These are phyloP conservation scores for Cartodere bifasciata DNA, from an alignment of 2,888 invertebrate genomes.

Conservation along the genomic window DNA sequence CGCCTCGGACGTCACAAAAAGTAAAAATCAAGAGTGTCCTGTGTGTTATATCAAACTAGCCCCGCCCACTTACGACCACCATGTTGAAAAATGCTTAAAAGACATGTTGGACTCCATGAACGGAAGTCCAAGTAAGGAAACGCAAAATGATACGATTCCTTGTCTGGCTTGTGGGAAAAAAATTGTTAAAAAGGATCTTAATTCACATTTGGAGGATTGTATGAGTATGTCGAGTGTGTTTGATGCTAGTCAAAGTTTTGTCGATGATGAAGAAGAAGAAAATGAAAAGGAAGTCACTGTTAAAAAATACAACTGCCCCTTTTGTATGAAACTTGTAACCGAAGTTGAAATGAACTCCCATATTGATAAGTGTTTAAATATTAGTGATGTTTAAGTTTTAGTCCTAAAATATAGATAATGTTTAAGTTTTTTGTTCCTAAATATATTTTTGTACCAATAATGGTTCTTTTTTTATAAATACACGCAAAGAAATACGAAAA, in stretches of 20 bases:
- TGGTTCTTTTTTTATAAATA: too few species aligned
- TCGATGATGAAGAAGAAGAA: conserved; percentile 26
- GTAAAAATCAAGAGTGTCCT: conserved; percentile 33
- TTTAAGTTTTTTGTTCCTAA: too few species aligned
- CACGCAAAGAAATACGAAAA: too few species aligned
- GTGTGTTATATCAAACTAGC: conserved; percentile 35
- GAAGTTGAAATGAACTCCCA: conserved; percentile 45
- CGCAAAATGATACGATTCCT: conserved; percentile 10
- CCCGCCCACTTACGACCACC: conserved; percentile 27
- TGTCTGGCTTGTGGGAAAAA: conserved; percentile 35
- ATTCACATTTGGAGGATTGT: conserved; percentile 33
- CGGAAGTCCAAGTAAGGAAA: conserved; percentile 21
- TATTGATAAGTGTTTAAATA: conserved; percentile 38
- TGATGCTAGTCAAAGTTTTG: conserved; percentile 19
- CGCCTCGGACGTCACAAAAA: too few species aligned
- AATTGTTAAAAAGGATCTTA: conserved; percentile 26
- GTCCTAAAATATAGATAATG: too few species aligned
- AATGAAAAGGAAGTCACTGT: too few species aligned
- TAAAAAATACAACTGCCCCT: conserved; percentile 46
- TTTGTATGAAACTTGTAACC: conserved; percentile 43
- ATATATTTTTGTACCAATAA: too few species aligned
- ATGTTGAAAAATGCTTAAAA: conserved; percentile 39
- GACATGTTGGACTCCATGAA: conserved; percentile 38
- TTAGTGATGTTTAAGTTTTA: conserved; percentile 12
- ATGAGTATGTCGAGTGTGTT: too few species aligned